Base-by-base conservation (phyloP, 2,888 invertebrate genomes). In the Synanthedon andrenaeformis region DNA sequence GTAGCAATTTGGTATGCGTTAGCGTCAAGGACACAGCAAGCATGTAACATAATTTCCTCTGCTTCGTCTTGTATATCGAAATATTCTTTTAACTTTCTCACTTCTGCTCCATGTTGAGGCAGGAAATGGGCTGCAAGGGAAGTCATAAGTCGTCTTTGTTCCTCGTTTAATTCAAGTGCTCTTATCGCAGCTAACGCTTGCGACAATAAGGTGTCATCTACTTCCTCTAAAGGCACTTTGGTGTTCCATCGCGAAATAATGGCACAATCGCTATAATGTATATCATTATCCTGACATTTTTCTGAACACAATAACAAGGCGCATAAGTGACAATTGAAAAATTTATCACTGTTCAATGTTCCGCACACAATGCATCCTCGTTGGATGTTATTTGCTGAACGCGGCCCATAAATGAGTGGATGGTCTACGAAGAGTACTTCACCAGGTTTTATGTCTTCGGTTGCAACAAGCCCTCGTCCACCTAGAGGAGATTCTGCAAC, bases 401-500 rank as follows among this genome's bases (percentile, higher is more conserved):
- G 89, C 0, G 94, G 93, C 0, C 95, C 94, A 52, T 90, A 74
- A 49, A 94, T 83, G 49, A 95, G 74, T 1, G 95, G 92, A 53
- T 82, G 85, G 70, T 95, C 95, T 11, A 89, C 84, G 67, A 92
- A 94, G 52, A 95, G 89, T 41, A 92, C 73, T 74, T 94, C 93
- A 45, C 93, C 93, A 41, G 86, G 70, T 55, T 79, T 72, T 49
- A 94, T 91, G 66, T 93, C 90, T 58, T 90, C 87, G 3, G 82
- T 89, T 14, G 94, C 92, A 61, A 94, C 89, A 2, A 95, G 71
- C 3, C 94, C 94, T 19, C 93, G 90, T 6, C 94, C 94, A 50
- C 91, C 90, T 6, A 92, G 69, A 14, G 77, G 64, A 0, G 94
- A 93, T 59, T 88, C 78, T 53, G 72, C 80, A 55, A 94, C 82